Conservation (phyloP, 2,888 invertebrate species). For the Endotricha flammealis region DNA sequence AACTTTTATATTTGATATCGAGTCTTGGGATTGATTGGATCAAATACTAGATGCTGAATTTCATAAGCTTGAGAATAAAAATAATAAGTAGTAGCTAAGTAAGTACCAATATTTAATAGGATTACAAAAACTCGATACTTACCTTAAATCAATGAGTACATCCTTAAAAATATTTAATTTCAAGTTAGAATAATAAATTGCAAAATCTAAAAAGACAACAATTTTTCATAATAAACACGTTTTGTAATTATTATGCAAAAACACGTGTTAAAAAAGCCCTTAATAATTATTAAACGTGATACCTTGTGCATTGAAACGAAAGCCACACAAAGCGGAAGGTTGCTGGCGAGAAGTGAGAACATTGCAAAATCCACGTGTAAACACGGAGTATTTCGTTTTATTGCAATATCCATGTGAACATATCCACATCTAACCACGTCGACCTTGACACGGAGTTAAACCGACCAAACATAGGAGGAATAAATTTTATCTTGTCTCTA, state of each 20-base stretch:
- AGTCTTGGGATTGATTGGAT: no score
- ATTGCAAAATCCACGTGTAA: constrained; percentile 8
- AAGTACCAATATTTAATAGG: no score
- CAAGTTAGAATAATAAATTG: no score
- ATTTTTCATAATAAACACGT: no score
- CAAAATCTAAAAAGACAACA: no score
- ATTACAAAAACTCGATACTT: no score
- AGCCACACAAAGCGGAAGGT: constrained; percentile 5
- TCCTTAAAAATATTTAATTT: no score
- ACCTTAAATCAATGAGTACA: no score
- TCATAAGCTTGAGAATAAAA: no score
- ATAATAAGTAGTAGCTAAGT: no score
- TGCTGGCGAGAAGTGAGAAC: background rate
- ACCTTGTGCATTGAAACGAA: no score
- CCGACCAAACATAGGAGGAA: constrained; percentile 12
- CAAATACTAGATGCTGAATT: no score
- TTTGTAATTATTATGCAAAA: background rate
- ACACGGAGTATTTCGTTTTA: constrained; percentile 18
- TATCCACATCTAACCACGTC: constrained; percentile 17
- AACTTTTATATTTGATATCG: constrained; percentile 23
- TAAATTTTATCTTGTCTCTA: background rate
- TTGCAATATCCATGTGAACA: constrained; percentile 23
- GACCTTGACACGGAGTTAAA: constrained; percentile 24
- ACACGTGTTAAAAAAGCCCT: background rate
- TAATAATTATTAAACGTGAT: background rate